phyloP scores from a whole-genome alignment of 2,113 vertebrate genomes.

The Paedocypris sp. region DNA sequence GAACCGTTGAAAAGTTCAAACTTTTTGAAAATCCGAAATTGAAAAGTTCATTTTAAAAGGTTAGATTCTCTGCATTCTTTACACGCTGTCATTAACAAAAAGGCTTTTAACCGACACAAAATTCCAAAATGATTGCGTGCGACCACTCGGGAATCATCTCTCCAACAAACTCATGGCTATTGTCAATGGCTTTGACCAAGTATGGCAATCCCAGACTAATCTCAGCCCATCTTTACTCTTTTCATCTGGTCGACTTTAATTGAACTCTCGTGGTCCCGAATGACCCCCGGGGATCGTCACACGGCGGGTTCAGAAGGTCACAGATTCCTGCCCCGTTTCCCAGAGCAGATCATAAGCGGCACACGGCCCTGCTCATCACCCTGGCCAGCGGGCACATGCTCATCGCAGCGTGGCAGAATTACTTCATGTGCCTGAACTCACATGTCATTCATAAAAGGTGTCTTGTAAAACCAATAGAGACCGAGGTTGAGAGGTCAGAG shows the following conservation, averaged over 20 bases:
- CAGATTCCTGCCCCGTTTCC: slow-evolving; percentile 38
- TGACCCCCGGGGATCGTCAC: slow-evolving; percentile 38
- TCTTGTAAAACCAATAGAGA: slow-evolving; percentile 5
- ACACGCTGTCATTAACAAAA: too few species aligned
- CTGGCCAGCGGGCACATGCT: slow-evolving; percentile 39
- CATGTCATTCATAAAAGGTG: slow-evolving; percentile 34
- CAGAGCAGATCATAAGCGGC: slow-evolving; percentile 40
- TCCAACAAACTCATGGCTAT: too few species aligned
- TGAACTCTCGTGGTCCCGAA: slow-evolving; percentile 10
- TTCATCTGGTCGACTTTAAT: slow-evolving; percentile 18
- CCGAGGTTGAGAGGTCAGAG: background rate
- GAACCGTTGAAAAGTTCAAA: too few species aligned
- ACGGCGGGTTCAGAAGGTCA: slow-evolving; percentile 42
- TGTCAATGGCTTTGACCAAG: slow-evolving; percentile 36
- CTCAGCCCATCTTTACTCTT: slow-evolving; percentile 16
- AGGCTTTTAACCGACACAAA: too few species aligned
- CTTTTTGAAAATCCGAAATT: too few species aligned
- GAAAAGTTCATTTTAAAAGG: too few species aligned
- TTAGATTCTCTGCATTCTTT: too few species aligned
- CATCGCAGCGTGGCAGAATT: slow-evolving; percentile 37
- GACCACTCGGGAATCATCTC: too few species aligned
- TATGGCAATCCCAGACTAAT: background rate
- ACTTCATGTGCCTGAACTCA: slow-evolving; percentile 43
- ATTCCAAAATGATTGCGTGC: too few species aligned
- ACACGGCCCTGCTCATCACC: slow-evolving; percentile 37